Evolutionary conservation across 2,888 invertebrate species (phyloP).

Genomic region (Arctia plantaginis): DNA sequence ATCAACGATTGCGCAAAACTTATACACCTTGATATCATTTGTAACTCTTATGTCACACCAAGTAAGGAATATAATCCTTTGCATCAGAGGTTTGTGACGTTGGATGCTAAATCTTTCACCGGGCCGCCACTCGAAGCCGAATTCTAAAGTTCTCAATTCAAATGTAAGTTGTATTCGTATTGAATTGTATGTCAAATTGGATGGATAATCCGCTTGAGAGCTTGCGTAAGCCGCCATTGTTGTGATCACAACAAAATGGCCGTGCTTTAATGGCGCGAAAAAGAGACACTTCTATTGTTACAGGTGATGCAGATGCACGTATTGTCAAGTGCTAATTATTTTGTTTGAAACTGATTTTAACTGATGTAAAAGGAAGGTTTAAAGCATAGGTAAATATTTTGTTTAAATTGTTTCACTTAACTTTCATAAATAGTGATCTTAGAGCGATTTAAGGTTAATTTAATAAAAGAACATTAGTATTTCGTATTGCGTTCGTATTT

Average conservation of each 20-base stretch:
- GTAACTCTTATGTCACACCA: slow-evolving; percentile 25
- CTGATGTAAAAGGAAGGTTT: not conserved
- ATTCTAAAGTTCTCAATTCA: slow-evolving; percentile 64
- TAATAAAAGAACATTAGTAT: not conserved
- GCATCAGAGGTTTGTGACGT: slow-evolving; percentile 8
- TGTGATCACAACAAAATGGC: slow-evolving; percentile 61
- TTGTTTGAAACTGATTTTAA: slow-evolving; percentile 22
- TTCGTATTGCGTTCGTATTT: not conserved
- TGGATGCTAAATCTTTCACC: slow-evolving; percentile 49
- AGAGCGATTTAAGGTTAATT: not conserved
- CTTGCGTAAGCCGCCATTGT: slow-evolving; percentile 65
- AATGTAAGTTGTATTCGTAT: slow-evolving; percentile 56
- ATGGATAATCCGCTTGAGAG: slow-evolving; percentile 70
- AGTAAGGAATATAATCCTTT: slow-evolving; percentile 38
- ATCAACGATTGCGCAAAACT: slow-evolving; percentile 43
- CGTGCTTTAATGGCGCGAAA: slow-evolving; percentile 61
- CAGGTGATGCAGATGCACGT: slow-evolving; percentile 33
- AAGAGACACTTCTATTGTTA: slow-evolving; percentile 57
- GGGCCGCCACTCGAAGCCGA: slow-evolving; percentile 68
- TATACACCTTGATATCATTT: slow-evolving; percentile 13
- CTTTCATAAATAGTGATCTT: not conserved
- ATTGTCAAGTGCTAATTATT: slow-evolving; percentile 38
- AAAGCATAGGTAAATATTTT: not conserved
- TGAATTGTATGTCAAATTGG: slow-evolving; percentile 73
- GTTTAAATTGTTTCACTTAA: not conserved